These are phyloP conservation scores for Myrmophylax atrothorax DNA, from an alignment of 2,113 vertebrate species.

Conservation along the genomic window DNA sequence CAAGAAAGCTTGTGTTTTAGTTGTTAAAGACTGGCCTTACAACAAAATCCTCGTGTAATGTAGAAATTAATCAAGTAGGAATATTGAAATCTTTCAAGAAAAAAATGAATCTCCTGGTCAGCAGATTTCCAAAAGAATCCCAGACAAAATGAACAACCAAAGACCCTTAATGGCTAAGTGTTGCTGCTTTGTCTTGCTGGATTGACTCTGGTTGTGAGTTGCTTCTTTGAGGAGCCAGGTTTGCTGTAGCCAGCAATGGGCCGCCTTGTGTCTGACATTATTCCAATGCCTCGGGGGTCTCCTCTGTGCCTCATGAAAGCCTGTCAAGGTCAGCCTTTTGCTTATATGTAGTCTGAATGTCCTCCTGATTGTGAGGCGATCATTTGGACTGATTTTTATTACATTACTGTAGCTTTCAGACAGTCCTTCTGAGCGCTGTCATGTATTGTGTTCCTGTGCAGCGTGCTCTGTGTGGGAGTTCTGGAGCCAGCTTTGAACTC, in stretches of 20 bases:
- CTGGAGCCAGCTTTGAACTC: background rate
- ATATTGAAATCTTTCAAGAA: background rate
- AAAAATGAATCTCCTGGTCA: background rate
- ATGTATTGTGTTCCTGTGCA: background rate
- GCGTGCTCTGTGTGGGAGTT: rapidly evolving
- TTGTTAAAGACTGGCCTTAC: background rate
- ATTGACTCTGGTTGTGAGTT: background rate
- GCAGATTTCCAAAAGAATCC: rapidly evolving
- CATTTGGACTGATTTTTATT: background rate
- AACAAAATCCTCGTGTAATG: background rate
- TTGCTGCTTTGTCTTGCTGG: background rate
- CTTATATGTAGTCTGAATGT: background rate
- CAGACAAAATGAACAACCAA: background rate
- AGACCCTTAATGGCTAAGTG: background rate
- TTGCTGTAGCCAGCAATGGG: background rate
- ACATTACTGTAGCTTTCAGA: rapidly evolving
- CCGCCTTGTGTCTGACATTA: background rate
- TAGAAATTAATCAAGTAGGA: background rate
- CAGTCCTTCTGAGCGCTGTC: background rate
- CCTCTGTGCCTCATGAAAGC: background rate
- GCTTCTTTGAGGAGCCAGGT: background rate
- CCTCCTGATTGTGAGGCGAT: background rate
- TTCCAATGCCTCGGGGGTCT: rapidly evolving
- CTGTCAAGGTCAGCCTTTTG: background rate
- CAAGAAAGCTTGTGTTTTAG: background rate